Evolutionary conservation across 2,113 vertebrate species (phyloP).

Genomic region (Semicossyphus pulcher): DNA sequence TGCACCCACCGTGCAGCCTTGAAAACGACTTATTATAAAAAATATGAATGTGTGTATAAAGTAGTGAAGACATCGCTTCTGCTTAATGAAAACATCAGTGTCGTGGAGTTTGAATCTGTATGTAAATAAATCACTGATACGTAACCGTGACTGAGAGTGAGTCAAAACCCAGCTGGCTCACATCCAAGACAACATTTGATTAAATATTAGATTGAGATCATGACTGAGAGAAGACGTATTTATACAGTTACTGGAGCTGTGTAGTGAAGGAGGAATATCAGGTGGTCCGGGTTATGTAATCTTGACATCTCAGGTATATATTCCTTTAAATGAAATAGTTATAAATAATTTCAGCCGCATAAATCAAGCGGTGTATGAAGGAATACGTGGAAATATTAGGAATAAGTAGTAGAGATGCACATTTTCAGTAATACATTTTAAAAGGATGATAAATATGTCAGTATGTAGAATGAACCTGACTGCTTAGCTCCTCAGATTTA

Average conservation of each 20-base stretch:
- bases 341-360: neutral
- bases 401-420: no score
- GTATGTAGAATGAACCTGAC: neutral
- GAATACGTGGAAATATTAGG: no score
- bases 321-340: no score
- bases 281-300: conserved; percentile 37
- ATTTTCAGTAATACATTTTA: neutral
- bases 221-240: neutral
- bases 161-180: neutral
- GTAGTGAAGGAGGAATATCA: conserved; percentile 25
- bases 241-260: neutral
- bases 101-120: neutral
- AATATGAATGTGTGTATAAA: neutral
- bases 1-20: no score
- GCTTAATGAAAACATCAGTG: conserved; percentile 1
- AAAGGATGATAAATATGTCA: neutral
- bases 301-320: conserved; percentile 29
- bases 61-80: neutral
- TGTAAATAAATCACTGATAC: conserved; percentile 4
- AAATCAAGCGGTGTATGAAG: no score
- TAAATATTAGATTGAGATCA: neutral
- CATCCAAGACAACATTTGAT: neutral
- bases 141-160: neutral
- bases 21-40: neutral
- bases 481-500: conserved; percentile 2